phyloP scores from a whole-genome alignment of 2,797 vertebrate species.

The Pseudotriccus pelzelni region DNA sequence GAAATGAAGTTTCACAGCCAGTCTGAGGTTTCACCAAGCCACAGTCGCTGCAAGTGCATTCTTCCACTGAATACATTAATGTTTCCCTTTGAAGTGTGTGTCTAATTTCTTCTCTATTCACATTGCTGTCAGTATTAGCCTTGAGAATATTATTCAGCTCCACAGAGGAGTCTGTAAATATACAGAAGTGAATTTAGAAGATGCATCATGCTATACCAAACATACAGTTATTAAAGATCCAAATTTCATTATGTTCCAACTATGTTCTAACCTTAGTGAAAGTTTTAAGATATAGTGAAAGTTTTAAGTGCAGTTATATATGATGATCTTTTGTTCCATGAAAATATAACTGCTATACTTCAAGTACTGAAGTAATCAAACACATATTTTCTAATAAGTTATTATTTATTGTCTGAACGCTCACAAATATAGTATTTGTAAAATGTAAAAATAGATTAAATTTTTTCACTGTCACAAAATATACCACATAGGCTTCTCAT shows the following conservation, averaged over 20 bases:
- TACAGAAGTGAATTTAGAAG: neutral
- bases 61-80: conserved; percentile 65
- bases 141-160: neutral
- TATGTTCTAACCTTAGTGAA: neutral
- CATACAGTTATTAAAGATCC: neutral
- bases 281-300: neutral
- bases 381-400: neutral
- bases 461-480: neutral
- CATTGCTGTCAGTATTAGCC: neutral
- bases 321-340: neutral
- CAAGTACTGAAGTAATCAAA: neutral
- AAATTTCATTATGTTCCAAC: neutral
- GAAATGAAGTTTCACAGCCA: conserved; percentile 73
- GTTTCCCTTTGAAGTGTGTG: conserved; percentile 16
- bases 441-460: neutral
- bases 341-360: neutral
- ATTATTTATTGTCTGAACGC: neutral
- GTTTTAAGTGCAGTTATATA: neutral
- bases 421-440: neutral
- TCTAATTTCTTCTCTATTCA: neutral
- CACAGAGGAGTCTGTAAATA: conserved; percentile 44
- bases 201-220: neutral
- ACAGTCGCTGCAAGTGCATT: conserved; percentile 69
- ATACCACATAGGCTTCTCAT: neutral
- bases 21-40: conserved; percentile 12